phyloP scores from a whole-genome alignment of 2,888 invertebrate genomes.

The Coremacera marginata region DNA sequence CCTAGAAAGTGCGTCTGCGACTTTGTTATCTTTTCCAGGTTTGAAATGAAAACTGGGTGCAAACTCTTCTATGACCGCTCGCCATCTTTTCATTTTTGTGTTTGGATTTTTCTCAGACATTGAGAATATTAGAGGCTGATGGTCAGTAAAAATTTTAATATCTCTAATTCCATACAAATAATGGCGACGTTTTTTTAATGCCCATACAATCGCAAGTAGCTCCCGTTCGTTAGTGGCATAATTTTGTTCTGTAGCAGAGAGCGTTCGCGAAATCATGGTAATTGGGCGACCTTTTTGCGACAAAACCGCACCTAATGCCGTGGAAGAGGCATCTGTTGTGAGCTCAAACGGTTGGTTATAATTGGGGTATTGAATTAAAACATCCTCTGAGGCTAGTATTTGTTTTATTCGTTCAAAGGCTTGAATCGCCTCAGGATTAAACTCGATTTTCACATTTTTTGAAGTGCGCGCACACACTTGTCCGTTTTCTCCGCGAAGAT shows the following conservation, averaged over 20 bases:
- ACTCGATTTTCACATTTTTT: conserved; percentile 36
- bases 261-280: conserved; percentile 43
- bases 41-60: conserved; percentile 42
- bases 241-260: conserved; percentile 40
- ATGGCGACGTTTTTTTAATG: conserved; percentile 58
- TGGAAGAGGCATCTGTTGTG: conserved; percentile 40
- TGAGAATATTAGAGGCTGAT: conserved; percentile 46
- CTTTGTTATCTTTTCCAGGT: conserved; percentile 43
- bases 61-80: conserved; percentile 42
- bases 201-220: conserved; percentile 38
- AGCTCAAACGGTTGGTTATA: conserved; percentile 37
- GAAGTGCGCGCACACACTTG: conserved; percentile 33
- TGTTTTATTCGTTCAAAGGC: conserved; percentile 40
- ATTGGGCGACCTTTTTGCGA: conserved; percentile 42
- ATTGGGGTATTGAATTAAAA: conserved; percentile 35
- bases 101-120: conserved; percentile 45
- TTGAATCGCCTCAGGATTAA: conserved; percentile 39
- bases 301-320: conserved; percentile 41
- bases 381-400: conserved; percentile 37
- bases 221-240: conserved; percentile 46
- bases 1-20: conserved; percentile 45
- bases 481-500: conserved; percentile 42
- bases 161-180: conserved; percentile 58
- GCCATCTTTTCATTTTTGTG: conserved; percentile 40
- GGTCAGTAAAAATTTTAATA: conserved; percentile 44